Percentiles rank a stretch among this genome's conserved stretches.
These are phyloP conservation scores for Ceryle rudis DNA, from an alignment of 2,797 vertebrate genomes.

Conservation along the genomic window DNA sequence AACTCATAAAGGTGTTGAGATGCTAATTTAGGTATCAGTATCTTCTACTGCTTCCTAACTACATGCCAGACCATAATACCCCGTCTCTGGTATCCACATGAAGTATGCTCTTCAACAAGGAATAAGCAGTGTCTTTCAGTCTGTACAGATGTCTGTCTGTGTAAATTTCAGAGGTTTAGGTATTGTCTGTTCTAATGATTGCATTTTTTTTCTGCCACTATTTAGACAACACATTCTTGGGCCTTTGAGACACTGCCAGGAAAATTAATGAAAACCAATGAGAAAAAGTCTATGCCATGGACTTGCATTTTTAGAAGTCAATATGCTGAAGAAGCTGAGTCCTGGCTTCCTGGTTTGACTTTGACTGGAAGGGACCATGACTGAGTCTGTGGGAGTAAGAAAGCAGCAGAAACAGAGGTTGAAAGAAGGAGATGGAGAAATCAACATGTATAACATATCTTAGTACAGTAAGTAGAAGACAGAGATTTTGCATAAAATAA, in stretches of 20 bases:
- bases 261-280: not conserved
- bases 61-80: not conserved
- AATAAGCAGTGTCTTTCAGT: not conserved
- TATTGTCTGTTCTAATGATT: not conserved
- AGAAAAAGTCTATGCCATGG: not conserved
- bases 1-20: not conserved
- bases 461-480: not conserved
- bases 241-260: not conserved
- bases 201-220: not conserved
- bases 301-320: not conserved
- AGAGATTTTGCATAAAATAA: not conserved
- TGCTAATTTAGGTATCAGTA: not conserved
- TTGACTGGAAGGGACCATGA: not conserved
- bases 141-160: not conserved
- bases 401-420: not conserved
- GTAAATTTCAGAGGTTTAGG: not conserved
- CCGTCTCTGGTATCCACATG: not conserved
- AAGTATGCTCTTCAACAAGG: not conserved
- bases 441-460: not conserved
- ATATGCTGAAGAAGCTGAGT: not conserved
- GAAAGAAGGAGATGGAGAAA: not conserved
- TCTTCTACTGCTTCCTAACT: not conserved
- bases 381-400: not conserved
- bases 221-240: not conserved
- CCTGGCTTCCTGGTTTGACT: not conserved